Evolutionary conservation across 2,888 invertebrate genomes (phyloP), one percentile per base, ranked within the genome.

Genomic region (Bembecia ichneumoniformis): DNA sequence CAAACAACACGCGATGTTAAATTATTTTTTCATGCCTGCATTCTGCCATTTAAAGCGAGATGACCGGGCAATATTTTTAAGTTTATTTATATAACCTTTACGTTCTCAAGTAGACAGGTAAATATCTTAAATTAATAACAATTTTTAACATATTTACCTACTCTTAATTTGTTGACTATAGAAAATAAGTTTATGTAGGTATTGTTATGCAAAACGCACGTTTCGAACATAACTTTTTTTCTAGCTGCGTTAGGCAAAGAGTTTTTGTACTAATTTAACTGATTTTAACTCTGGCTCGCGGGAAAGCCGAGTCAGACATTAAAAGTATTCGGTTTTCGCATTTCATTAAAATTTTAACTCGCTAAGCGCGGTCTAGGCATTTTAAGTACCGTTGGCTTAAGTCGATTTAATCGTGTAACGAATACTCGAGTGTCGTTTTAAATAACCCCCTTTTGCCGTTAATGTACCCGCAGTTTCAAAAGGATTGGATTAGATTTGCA

Each of bases 321-420:
- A 64, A 71, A 92, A 77, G 64, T 64, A 63, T 64, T 60, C 60
- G 63, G 67, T 72, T 71, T 74, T 71, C 66, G 68, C 72, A 70
- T 76, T 74, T 67, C 74, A 77, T 76, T 76, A 75, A 78, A 77
- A 73, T 71, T 70, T 72, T 59, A 72, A 71, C 67, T 68, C 70
- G 49, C 63, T 68, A 69, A 74, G 71, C 66, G 66, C 68, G 71
- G 73, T 68, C 64, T 70, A 66, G 69, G 69, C 67, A 65, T 70
- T 71, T 71, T 67, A 70, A 71, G 71, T 69, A 64, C 53, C 59
- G 59, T 53, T 49, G 58, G 62, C 64, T 66, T 66, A 70, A 72
- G 68, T 72, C 69, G 59, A 61, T 68, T 68, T 71, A 74, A 77
- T 71, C 73, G 71, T 71, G 66, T 71, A 70, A 66, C 67, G 72